Evolutionary conservation across 1,140 invertebrate species (phyloP).

Genomic region (Dreissena polymorpha): DNA sequence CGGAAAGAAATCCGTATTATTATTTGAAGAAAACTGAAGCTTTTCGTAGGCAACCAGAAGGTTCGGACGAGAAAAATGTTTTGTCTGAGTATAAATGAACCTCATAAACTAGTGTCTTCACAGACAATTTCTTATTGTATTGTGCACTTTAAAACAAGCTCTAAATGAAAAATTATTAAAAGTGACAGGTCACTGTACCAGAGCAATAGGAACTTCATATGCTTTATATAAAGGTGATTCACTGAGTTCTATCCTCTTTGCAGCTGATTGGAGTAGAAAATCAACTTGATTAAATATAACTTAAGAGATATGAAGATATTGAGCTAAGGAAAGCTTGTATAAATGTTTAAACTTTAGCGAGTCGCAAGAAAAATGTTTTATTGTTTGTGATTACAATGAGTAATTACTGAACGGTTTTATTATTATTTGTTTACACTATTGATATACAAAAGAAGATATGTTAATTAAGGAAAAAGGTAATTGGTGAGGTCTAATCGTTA

Average conservation of each 20-base stretch:
- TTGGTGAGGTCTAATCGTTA: too few species aligned
- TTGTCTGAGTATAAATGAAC: conserved; percentile 18
- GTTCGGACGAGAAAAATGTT: neutral
- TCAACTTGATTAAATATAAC: neutral
- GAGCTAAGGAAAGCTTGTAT: neutral
- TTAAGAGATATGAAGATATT: neutral
- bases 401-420: neutral
- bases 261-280: conserved; percentile 22
- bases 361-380: conserved; percentile 3
- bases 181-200: neutral
- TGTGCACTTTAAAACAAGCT: neutral
- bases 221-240: conserved; percentile 23
- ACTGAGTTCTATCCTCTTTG: neutral
- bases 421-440: too few species aligned
- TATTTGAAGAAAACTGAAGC: neutral
- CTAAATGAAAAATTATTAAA: neutral
- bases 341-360: conserved; percentile 4
- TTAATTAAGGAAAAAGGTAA: too few species aligned
- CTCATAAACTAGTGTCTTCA: conserved; percentile 6
- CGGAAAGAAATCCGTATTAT: neutral
- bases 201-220: conserved; percentile 24
- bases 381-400: too few species aligned
- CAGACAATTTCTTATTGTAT: conserved; percentile 14
- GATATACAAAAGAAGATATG: too few species aligned
- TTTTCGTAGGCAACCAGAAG: neutral